Base-by-base conservation (phyloP, 2,797 vertebrate species). In the Nothura maculosa region DNA sequence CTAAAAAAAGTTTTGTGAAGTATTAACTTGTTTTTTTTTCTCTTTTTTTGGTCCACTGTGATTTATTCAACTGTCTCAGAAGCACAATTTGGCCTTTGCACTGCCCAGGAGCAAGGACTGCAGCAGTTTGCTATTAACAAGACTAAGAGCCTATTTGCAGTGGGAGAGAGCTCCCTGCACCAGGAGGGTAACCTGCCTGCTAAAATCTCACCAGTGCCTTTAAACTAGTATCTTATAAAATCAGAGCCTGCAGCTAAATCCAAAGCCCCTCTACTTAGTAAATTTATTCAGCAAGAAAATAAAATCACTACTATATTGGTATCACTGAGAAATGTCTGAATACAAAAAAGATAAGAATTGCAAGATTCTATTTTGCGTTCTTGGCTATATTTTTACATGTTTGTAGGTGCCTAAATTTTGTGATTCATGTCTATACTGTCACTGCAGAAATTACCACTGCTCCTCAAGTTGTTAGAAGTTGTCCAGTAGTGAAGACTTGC, bases 371-470 rank as follows among this genome's bases (percentile, higher is more conserved):
- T 36, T 76, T 76, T 6, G 38, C 18, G 24, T 77, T 87, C 24
- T 91, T 61, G 76, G 83, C 74, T 16, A 3, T 32, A 58, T 89
- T 83, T 89, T 88, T 12, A 60, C 24, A 57, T 4, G 12, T 22
- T 66, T 62, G 3, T 19, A 64, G 87, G 45, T 2, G 5, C 6
- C 5, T 7, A 28, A 82, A 73, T 38, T 74, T 63, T 47, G 12
- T 73, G 47, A 83, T 61, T 92, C 45, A 9, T 58, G 63, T 73
- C 69, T 86, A 57, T 61, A 36, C 64, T 89, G 69, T 61, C 90
- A 54, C 90, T 73, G 36, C 79, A 92, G 90, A 92, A 83, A 89
- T 60, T 52, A 57, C 32, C 66, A 34, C 55, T n/a, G 22, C 20
- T 69, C 62, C 79, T 85, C 38, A 69, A 87, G 81, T 12, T 73